Percentiles rank a stretch among this genome's conserved stretches.
Evolutionary conservation across 2,888 invertebrate genomes (phyloP).

Genomic region (Prosapia bicincta): DNA sequence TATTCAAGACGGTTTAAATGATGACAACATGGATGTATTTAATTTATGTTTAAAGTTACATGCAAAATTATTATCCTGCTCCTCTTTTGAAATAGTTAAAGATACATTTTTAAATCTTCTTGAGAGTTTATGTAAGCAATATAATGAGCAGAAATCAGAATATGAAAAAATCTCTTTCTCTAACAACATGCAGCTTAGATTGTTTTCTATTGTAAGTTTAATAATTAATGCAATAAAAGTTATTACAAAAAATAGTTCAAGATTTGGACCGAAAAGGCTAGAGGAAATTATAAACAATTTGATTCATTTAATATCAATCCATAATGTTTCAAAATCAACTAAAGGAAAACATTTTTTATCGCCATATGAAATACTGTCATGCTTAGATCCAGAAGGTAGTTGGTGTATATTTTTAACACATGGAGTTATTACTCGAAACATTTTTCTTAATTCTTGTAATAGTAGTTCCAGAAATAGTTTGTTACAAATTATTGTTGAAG

Average conservation of each 20-base stretch:
- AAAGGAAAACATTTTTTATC: constrained; percentile 6
- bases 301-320: constrained; percentile 15
- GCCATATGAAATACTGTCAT: constrained; percentile 17
- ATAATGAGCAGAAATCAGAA: constrained; percentile 16
- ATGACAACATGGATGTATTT: constrained; percentile 22
- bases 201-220: constrained; percentile 9
- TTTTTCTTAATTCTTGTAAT: neutral
- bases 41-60: constrained; percentile 16
- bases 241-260: constrained; percentile 11
- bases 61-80: constrained; percentile 21
- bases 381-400: constrained; percentile 18
- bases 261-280: constrained; percentile 22
- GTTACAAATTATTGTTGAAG: constrained; percentile 14
- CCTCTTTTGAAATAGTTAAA: constrained; percentile 19
- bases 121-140: constrained; percentile 22
- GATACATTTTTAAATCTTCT: constrained; percentile 22
- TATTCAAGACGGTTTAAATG: constrained; percentile 14
- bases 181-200: constrained; percentile 8
- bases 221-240: constrained; percentile 18
- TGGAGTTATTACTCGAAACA: neutral
- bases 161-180: constrained; percentile 2
- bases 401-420: constrained; percentile 19
- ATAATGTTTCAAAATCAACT: constrained; percentile 2
- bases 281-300: constrained; percentile 25
- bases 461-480: constrained; percentile 7